A percentile compares a stretch with the other conserved stretches of the same genome.
phyloP scores from a whole-genome alignment of 2,888 invertebrate genomes.

The Synergus laeviventris region DNA sequence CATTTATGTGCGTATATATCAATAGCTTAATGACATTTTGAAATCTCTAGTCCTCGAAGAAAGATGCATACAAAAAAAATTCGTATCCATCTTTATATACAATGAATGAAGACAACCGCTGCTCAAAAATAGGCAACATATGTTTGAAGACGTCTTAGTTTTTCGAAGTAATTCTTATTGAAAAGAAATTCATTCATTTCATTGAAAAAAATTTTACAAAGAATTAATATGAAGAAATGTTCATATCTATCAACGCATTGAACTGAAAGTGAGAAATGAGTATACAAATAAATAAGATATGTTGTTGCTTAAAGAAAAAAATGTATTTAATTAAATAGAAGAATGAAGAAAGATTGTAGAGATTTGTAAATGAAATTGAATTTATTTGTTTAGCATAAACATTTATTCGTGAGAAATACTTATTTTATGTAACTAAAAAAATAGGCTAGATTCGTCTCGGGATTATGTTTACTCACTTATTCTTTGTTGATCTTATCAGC shows the following conservation, averaged over 20 bases:
- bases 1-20: not conserved
- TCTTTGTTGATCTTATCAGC: not conserved
- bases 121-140: conserved; percentile 7
- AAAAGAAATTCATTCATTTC: not conserved
- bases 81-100: not conserved
- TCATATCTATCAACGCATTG: not conserved
- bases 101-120: not conserved
- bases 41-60: not conserved
- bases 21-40: too few species aligned
- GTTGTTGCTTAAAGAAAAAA: not conserved
- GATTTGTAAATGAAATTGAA: not conserved
- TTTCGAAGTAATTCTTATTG: not conserved
- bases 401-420: not conserved
- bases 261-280: not conserved
- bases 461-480: not conserved
- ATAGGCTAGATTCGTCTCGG: not conserved
- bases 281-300: not conserved
- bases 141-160: not conserved
- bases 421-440: not conserved
- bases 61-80: not conserved
- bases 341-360: not conserved
- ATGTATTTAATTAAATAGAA: not conserved
- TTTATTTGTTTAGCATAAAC: not conserved
- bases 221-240: not conserved
- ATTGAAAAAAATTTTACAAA: not conserved